phyloP scores from a whole-genome alignment of 2,888 invertebrate genomes.

The Troides aeacus region DNA sequence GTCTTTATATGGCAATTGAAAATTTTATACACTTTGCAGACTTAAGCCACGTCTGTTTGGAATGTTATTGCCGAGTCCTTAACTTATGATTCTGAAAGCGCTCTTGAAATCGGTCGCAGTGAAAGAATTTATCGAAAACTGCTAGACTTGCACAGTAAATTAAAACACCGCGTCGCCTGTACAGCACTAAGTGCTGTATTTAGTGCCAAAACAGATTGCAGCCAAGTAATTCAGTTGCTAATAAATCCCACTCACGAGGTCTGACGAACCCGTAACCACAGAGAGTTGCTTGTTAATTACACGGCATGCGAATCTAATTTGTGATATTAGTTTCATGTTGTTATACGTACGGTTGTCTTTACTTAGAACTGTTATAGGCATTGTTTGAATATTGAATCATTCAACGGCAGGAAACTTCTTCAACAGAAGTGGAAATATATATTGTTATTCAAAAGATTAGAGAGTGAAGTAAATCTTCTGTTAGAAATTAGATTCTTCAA shows the following conservation, averaged over 20 bases:
- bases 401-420: background rate
- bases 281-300: constrained; percentile 29
- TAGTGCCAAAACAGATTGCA: constrained; percentile 8
- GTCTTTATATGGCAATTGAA: background rate
- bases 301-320: constrained; percentile 25
- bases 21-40: background rate
- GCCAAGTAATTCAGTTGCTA: constrained; percentile 14
- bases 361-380: constrained; percentile 6
- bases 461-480: too few species aligned
- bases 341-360: constrained; percentile 11
- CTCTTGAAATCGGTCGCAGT: background rate
- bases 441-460: too few species aligned
- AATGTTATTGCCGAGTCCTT: background rate
- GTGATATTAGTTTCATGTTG: constrained; percentile 26
- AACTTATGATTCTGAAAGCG: background rate
- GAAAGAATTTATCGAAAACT: background rate
- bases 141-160: background rate
- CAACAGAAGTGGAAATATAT: background rate
- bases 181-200: background rate
- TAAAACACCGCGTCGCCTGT: background rate
- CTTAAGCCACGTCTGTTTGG: background rate
- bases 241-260: constrained; percentile 29
- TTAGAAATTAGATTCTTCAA: too few species aligned
- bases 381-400: background rate
- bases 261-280: constrained; percentile 28